Conservation (phyloP, 2,113 vertebrate species). For the Cercopithecus mona region DNA sequence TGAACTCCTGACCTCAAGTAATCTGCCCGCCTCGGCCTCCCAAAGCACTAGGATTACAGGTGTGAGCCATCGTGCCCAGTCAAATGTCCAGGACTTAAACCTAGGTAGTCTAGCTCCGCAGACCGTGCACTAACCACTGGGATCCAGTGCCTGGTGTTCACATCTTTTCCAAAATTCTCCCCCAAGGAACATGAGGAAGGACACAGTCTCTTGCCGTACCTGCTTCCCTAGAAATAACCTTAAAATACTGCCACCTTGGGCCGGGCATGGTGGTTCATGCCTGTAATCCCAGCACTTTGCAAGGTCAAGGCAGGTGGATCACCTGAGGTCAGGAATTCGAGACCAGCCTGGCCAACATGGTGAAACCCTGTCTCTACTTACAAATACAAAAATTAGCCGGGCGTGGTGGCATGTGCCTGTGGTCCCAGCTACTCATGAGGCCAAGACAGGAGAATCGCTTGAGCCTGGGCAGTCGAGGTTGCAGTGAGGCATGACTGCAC, state of each 20-base stretch:
- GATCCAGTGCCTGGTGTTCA: no score
- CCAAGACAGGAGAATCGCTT: no score
- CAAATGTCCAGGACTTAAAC: background rate
- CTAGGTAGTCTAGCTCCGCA: fast-evolving
- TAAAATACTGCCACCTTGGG: background rate
- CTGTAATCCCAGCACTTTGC: no score
- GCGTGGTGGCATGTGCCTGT: fast-evolving
- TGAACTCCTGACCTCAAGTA: background rate
- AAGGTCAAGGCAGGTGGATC: no score
- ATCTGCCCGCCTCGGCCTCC: background rate
- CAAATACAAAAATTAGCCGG: no score
- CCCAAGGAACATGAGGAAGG: background rate
- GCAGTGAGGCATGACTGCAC: no score
- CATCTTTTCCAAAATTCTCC: background rate
- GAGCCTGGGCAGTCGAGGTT: no score
- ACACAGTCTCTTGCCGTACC: background rate
- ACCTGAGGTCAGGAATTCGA: no score
- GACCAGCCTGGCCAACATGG: no score
- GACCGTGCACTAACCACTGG: background rate
- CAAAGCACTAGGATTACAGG: background rate
- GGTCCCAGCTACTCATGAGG: no score
- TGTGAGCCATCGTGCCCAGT: background rate
- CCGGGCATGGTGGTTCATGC: no score
- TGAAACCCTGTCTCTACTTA: no score
- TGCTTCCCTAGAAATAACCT: background rate